Percentiles rank a stretch among this genome's conserved stretches.
These are phyloP conservation scores for Mobula birostris DNA, from an alignment of 2,113 vertebrate genomes.

Conservation along the genomic window DNA sequence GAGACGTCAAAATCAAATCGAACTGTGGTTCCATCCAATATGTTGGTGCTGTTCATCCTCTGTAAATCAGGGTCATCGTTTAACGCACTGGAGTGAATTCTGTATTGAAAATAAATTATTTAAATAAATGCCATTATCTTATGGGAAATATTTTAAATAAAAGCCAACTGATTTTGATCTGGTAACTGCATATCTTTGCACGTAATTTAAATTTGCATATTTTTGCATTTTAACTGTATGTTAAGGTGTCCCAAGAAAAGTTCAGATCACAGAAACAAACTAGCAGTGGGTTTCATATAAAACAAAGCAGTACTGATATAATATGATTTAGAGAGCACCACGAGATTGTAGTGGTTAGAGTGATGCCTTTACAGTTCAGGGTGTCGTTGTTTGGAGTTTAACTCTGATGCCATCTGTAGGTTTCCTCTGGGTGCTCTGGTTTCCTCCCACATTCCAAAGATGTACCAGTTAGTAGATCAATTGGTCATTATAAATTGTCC, in stretches of 20 bases:
- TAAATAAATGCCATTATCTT: neutral
- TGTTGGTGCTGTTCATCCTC: slow-evolving; percentile 52
- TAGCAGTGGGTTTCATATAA: neutral
- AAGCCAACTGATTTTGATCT: neutral
- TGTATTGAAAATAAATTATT: slow-evolving; percentile 42
- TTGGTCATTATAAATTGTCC: too few relatives aligned
- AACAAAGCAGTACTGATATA: neutral
- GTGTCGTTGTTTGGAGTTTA: too few relatives aligned
- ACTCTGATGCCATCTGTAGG: too few relatives aligned
- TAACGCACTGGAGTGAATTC: slow-evolving; percentile 67
- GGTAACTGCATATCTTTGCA: neutral
- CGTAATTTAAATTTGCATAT: neutral
- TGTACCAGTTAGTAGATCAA: too few relatives aligned
- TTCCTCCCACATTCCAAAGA: too few relatives aligned
- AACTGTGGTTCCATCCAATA: slow-evolving; percentile 66
- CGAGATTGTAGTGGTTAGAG: too few relatives aligned
- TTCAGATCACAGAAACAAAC: neutral
- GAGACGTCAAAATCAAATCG: slow-evolving; percentile 90
- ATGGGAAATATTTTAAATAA: neutral
- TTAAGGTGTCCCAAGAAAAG: neutral
- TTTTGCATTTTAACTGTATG: neutral
- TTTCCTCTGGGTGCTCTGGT: too few relatives aligned
- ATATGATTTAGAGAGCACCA: too few relatives aligned
- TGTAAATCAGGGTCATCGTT: slow-evolving; percentile 69
- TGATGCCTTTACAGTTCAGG: too few relatives aligned